Evolutionary conservation across 2,888 invertebrate species (phyloP).

Genomic region (Lepidonotus clava): DNA sequence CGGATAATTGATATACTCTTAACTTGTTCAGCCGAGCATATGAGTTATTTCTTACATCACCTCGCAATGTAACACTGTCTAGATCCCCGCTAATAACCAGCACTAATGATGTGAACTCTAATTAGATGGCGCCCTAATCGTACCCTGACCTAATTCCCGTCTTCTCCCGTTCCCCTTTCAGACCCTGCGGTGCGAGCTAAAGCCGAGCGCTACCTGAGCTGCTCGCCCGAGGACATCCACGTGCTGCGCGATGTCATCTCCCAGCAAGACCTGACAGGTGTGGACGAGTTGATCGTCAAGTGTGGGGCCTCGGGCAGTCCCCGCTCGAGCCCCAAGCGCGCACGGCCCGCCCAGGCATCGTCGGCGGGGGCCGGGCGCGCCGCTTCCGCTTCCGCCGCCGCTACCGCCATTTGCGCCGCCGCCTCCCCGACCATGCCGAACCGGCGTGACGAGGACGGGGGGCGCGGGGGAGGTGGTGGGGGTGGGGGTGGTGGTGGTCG

Average conservation of each 20-base stretch:
- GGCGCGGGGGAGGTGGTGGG: background rate
- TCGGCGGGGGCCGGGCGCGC: background rate
- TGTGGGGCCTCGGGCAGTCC: slow-evolving; percentile 46
- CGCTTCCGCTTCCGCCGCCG: background rate
- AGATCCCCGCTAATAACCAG: too few relatives aligned
- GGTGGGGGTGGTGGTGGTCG: too few relatives aligned
- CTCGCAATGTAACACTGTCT: too few relatives aligned
- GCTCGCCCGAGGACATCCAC: slow-evolving; percentile 54
- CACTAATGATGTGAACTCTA: too few relatives aligned
- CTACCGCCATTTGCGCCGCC: background rate
- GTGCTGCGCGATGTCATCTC: slow-evolving; percentile 57
- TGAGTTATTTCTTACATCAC: too few relatives aligned
- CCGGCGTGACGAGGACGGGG: background rate
- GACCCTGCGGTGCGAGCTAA: slow-evolving; percentile 21
- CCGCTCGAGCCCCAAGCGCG: slow-evolving; percentile 27
- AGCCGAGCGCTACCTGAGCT: slow-evolving; percentile 55
- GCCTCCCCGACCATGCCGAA: slow-evolving; percentile 47
- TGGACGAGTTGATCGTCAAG: slow-evolving; percentile 58
- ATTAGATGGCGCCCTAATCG: too few relatives aligned
- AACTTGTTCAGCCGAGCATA: too few relatives aligned
- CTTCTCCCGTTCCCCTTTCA: background rate
- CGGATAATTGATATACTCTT: too few relatives aligned
- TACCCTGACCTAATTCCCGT: too few relatives aligned
- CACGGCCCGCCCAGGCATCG: background rate
- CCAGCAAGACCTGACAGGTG: slow-evolving; percentile 53